These are phyloP conservation scores for Entomobrya multifasciata DNA, from an alignment of 2,888 invertebrate species.

Conservation along the genomic window DNA sequence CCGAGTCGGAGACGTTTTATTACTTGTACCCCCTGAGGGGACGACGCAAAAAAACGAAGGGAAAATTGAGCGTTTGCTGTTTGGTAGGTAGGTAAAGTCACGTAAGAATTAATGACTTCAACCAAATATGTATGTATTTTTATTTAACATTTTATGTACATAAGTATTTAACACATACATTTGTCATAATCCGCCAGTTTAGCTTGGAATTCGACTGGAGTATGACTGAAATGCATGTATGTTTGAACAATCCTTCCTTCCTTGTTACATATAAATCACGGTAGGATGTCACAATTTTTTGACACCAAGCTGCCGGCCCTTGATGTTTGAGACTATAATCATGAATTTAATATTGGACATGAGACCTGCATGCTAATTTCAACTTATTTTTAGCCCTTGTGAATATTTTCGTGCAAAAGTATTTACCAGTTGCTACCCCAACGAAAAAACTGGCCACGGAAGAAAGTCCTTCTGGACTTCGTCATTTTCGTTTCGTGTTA, in stretches of 20 bases:
- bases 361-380: slow-evolving; percentile 45
- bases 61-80: too few species aligned
- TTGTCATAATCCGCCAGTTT: too few species aligned
- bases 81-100: too few species aligned
- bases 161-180: too few species aligned
- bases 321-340: slow-evolving; percentile 16
- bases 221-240: neutral
- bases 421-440: neutral
- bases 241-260: neutral
- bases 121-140: too few species aligned
- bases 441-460: neutral
- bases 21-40: too few species aligned
- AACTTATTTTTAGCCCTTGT: neutral
- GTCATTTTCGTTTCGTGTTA: slow-evolving; percentile 45
- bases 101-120: too few species aligned
- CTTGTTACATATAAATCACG: neutral
- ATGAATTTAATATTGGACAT: neutral
- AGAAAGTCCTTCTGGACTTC: slow-evolving; percentile 27
- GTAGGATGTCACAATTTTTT: slow-evolving; percentile 38
- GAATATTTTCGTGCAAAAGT: slow-evolving; percentile 13
- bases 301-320: slow-evolving; percentile 23
- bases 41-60: too few species aligned
- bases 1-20: too few species aligned
- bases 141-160: too few species aligned
- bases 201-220: too few species aligned